These are phyloP conservation scores for Rhea americana DNA, from an alignment of 2,113 vertebrate genomes.

Conservation along the genomic window DNA sequence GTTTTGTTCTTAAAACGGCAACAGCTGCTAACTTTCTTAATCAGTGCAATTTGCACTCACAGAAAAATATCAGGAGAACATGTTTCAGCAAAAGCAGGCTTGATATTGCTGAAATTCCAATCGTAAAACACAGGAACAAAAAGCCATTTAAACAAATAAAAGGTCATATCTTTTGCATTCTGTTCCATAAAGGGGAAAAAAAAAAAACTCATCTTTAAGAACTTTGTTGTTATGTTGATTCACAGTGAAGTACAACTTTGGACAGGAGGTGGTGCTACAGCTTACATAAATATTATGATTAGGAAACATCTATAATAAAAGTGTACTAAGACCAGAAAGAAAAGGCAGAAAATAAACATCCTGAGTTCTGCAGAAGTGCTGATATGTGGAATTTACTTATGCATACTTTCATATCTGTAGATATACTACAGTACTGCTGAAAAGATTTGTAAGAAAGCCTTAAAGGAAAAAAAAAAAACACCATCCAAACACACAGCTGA, in stretches of 20 bases:
- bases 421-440: background rate
- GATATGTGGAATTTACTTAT: background rate
- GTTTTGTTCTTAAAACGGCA: background rate
- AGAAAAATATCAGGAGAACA: background rate
- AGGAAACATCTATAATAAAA: background rate
- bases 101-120: background rate
- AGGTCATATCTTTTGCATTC: background rate
- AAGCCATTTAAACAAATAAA: background rate
- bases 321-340: background rate
- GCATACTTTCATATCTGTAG: background rate
- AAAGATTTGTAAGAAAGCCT: background rate
- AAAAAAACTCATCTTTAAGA: background rate
- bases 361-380: background rate
- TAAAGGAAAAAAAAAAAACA: background rate
- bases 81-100: background rate
- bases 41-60: background rate
- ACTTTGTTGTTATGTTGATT: background rate
- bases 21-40: background rate
- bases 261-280: constrained; percentile 32
- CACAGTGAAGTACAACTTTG: background rate
- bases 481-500: no score
- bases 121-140: background rate
- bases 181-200: background rate
- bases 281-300: background rate
- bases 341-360: background rate